Evolutionary conservation across 2,113 vertebrate species (phyloP).

Genomic region (Sitta europaea): DNA sequence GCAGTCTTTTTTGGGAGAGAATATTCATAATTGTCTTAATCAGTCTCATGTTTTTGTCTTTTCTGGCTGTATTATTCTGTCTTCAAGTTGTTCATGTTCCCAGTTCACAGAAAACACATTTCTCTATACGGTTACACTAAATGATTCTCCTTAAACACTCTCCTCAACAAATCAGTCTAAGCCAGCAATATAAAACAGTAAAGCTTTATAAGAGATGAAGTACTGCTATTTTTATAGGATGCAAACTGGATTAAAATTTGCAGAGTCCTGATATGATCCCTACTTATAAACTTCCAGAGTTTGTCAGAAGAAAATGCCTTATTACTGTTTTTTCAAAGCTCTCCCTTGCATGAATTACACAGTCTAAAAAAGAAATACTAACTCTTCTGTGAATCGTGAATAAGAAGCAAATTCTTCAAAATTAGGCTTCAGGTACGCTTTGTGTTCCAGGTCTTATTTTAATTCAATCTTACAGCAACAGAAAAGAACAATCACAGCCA

Average conservation of each 20-base stretch:
- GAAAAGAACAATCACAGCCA: not conserved
- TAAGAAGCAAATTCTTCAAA: not conserved
- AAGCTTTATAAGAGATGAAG: not conserved
- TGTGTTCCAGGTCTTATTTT: not conserved
- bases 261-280: not conserved
- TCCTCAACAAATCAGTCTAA: not conserved
- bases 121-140: not conserved
- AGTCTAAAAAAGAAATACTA: not conserved
- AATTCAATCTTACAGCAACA: not conserved
- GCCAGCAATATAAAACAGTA: not conserved
- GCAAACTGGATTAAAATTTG: not conserved
- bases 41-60: not conserved
- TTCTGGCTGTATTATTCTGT: not conserved
- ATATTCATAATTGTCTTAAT: slow-evolving; percentile 17
- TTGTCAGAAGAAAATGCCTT: slow-evolving; percentile 3
- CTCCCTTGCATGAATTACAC: not conserved
- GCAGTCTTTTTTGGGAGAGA: not conserved
- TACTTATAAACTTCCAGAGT: not conserved
- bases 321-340: not conserved
- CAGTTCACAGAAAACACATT: not conserved
- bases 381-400: not conserved
- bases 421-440: not conserved
- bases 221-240: slow-evolving; percentile 3
- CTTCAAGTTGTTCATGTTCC: not conserved
- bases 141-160: not conserved